Percentiles rank a stretch among this genome's conserved stretches.
Conservation (phyloP, 2,888 invertebrate species). For the Limenitis camilla region DNA sequence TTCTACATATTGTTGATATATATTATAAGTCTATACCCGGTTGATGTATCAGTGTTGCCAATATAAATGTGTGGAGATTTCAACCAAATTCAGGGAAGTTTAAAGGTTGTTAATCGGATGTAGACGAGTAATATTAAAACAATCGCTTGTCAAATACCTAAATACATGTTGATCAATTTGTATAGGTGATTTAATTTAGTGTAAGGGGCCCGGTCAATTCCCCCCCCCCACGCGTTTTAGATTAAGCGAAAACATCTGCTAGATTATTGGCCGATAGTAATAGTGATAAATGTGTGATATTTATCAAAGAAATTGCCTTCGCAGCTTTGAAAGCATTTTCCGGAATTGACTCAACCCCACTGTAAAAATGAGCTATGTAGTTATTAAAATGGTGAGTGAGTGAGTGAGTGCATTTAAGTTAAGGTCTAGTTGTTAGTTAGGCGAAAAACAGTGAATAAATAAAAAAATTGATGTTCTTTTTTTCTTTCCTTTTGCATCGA, state of each 20-base stretch:
- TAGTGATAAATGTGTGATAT: constrained; percentile 58
- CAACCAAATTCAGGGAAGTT: neutral
- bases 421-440: constrained; percentile 73
- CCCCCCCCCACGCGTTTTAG: constrained; percentile 37
- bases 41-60: neutral
- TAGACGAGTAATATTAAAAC: neutral
- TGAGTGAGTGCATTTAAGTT: constrained; percentile 41
- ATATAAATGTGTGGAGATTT: neutral
- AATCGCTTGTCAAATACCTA: neutral
- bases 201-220: constrained; percentile 65
- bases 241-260: constrained; percentile 34
- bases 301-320: constrained; percentile 47
- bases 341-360: constrained; percentile 65
- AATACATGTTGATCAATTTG: constrained; percentile 40
- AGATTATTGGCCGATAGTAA: constrained; percentile 35
- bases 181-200: constrained; percentile 59
- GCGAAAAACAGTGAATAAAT: constrained; percentile 49
- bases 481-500: constrained; percentile 47
- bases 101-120: constrained; percentile 3
- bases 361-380: constrained; percentile 60
- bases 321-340: constrained; percentile 45
- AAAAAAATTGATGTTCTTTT: constrained; percentile 43
- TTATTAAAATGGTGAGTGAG: constrained; percentile 44
- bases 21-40: neutral
- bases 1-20: neutral